Conservation (phyloP, 2,888 invertebrate species). For the Pandemis corylana region DNA sequence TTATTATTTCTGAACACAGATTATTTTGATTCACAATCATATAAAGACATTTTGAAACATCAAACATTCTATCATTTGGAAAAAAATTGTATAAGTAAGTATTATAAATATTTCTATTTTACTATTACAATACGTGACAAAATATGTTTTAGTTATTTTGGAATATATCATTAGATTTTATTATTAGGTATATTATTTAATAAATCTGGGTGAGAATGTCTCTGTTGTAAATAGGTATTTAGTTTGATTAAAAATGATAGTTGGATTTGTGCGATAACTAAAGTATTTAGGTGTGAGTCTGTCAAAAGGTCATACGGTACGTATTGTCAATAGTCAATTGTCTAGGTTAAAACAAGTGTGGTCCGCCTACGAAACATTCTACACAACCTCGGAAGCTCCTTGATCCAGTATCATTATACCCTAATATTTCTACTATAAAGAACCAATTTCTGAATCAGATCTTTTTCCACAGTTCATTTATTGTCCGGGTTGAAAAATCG, state of each 20-base stretch:
- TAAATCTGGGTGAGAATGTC: conserved; percentile 59
- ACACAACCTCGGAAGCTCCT: conserved; percentile 81
- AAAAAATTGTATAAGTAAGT: conserved; percentile 66
- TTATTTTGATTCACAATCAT: conserved; percentile 69
- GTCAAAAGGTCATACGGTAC: conserved; percentile 70
- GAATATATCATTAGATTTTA: conserved; percentile 69
- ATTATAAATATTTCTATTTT: conserved; percentile 47
- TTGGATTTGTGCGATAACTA: conserved; percentile 75
- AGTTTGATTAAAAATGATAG: conserved; percentile 47
- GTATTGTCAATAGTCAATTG: conserved; percentile 73
- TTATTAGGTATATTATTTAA: conserved; percentile 54
- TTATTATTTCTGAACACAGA: conserved; percentile 76
- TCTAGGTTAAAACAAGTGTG: conserved; percentile 57
- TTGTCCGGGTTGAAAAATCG: conserved; percentile 33
- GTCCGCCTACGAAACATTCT: conserved; percentile 50
- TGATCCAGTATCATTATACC: conserved; percentile 47
- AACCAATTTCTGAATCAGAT: conserved; percentile 40
- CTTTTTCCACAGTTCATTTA: conserved; percentile 39
- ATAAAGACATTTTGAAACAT: conserved; percentile 71
- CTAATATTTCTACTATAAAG: conserved; percentile 32
- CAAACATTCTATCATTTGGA: conserved; percentile 67
- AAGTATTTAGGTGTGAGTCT: conserved; percentile 57
- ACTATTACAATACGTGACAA: conserved; percentile 59
- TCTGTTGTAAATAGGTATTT: conserved; percentile 60
- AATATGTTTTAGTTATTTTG: conserved; percentile 65